These are phyloP conservation scores for Pseudoatta argentina DNA, from an alignment of 1,140 invertebrate genomes.

Conservation along the genomic window DNA sequence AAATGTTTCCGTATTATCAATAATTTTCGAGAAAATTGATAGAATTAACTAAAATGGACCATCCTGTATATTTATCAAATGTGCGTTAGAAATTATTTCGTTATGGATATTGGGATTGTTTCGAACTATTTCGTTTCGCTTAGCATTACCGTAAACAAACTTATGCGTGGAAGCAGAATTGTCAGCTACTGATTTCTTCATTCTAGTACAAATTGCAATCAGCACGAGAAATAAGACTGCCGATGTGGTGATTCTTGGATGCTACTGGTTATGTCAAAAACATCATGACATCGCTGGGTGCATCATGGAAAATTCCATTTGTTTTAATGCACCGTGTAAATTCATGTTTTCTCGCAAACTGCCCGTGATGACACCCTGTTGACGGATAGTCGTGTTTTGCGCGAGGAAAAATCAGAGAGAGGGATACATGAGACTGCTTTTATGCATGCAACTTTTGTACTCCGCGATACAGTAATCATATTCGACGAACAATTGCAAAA, in stretches of 20 bases:
- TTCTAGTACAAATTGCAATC: slow-evolving; percentile 28
- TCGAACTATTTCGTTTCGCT: background rate
- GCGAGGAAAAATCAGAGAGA: background rate
- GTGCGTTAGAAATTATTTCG: background rate
- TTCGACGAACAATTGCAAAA: background rate
- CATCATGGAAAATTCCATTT: slow-evolving; percentile 59
- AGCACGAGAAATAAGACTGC: background rate
- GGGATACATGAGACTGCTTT: background rate
- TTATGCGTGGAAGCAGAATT: background rate
- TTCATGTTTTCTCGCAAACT: slow-evolving; percentile 46
- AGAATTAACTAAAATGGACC: no score
- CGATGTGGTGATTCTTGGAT: slow-evolving; percentile 1
- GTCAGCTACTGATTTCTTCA: background rate
- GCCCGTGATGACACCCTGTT: background rate
- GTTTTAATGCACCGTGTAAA: slow-evolving; percentile 51
- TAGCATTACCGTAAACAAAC: background rate
- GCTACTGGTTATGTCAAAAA: slow-evolving; percentile 8
- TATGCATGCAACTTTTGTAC: background rate
- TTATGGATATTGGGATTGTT: background rate
- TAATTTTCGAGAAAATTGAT: background rate
- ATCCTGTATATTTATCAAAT: slow-evolving; percentile 7
- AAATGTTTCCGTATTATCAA: no score
- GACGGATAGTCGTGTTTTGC: slow-evolving; percentile 11
- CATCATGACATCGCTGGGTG: background rate
- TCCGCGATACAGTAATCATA: background rate